Evolutionary conservation across 2,113 vertebrate genomes (phyloP).

Genomic region (Neolamprologus tretocephalus): DNA sequence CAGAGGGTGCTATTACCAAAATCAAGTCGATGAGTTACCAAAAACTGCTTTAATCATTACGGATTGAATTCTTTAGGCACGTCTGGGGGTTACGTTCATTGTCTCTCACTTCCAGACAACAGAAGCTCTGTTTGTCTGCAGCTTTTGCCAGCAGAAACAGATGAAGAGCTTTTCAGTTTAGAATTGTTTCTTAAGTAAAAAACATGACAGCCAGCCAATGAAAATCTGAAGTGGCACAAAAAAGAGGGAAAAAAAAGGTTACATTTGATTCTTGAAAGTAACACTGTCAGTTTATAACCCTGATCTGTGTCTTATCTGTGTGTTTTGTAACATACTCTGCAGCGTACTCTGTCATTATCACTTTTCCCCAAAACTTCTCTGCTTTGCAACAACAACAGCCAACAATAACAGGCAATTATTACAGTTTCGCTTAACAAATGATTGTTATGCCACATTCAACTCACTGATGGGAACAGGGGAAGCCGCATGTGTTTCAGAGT

Average conservation of each 20-base stretch:
- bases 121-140: neutral
- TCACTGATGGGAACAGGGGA: neutral
- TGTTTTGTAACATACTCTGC: neutral
- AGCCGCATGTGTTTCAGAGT: neutral
- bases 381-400: neutral
- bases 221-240: neutral
- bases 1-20: neutral
- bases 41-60: neutral
- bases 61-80: neutral
- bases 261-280: neutral
- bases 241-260: neutral
- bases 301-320: neutral
- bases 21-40: neutral
- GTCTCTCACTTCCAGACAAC: neutral
- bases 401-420: neutral
- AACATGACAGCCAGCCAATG: neutral
- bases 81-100: neutral
- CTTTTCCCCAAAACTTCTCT: neutral
- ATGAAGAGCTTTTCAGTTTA: neutral
- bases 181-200: neutral
- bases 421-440: neutral
- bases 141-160: neutral
- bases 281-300: neutral
- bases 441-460: neutral
- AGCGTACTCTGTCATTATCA: neutral